phyloP scores from a whole-genome alignment of 2,888 invertebrate species.

The Ethmia dodecea region DNA sequence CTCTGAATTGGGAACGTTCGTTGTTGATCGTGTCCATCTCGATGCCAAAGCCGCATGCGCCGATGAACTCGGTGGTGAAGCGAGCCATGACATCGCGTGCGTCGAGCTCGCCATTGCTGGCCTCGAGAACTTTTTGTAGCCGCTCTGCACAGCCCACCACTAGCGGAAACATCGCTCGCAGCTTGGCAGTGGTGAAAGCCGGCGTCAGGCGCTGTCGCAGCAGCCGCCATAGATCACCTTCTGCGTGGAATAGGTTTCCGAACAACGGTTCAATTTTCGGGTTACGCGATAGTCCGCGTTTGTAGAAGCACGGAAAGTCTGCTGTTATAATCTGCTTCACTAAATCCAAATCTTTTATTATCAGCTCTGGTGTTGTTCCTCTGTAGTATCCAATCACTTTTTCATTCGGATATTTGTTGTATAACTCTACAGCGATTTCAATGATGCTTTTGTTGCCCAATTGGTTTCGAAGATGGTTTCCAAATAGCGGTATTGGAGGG shows the following conservation, averaged over 20 bases:
- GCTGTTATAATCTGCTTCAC: slow-evolving; percentile 26
- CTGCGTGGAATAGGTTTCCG: slow-evolving; percentile 30
- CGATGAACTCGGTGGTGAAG: slow-evolving; percentile 40
- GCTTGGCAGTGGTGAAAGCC: slow-evolving; percentile 29
- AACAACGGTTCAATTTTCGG: slow-evolving; percentile 27
- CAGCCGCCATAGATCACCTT: slow-evolving; percentile 37
- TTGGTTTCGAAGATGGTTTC: slow-evolving; percentile 19
- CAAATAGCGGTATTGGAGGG: slow-evolving; percentile 24
- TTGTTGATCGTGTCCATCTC: slow-evolving; percentile 31
- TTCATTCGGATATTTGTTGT: slow-evolving; percentile 26
- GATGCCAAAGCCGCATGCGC: slow-evolving; percentile 38
- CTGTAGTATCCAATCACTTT: slow-evolving; percentile 29
- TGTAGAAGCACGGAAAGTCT: slow-evolving; percentile 30
- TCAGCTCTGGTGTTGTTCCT: slow-evolving; percentile 21
- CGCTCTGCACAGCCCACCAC: slow-evolving; percentile 28
- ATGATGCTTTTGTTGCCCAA: slow-evolving; percentile 12
- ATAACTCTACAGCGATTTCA: slow-evolving; percentile 22
- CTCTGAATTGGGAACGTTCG: slow-evolving; percentile 30
- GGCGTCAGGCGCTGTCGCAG: slow-evolving; percentile 34
- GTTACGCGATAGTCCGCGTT: slow-evolving; percentile 23
- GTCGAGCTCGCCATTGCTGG: slow-evolving; percentile 17
- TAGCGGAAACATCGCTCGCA: slow-evolving; percentile 36
- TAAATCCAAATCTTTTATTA: slow-evolving; percentile 29
- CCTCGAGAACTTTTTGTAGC: slow-evolving; percentile 14
- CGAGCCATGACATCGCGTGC: slow-evolving; percentile 34